These are phyloP conservation scores for Dasypus novemcinctus DNA, from an alignment of 2,113 vertebrate genomes.

Conservation along the genomic window DNA sequence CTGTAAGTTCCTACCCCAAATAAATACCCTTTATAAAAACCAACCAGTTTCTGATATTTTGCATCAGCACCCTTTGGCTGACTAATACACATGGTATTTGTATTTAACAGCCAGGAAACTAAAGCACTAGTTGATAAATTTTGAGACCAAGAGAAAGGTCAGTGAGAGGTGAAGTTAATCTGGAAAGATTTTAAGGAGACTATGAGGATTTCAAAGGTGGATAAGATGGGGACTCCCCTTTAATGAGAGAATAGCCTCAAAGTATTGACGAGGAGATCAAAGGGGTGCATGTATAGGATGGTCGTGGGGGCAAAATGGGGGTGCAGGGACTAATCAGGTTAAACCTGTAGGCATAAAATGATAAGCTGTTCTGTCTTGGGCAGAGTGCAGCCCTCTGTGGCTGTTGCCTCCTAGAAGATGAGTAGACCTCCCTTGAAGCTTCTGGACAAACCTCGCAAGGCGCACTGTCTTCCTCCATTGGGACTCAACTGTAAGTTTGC, in stretches of 20 bases:
- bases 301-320: neutral
- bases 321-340: too few species aligned
- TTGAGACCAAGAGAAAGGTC: neutral
- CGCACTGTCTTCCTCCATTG: fast-evolving
- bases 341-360: neutral
- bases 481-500: neutral
- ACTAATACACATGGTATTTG: too few species aligned
- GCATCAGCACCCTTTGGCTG: too few species aligned
- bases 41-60: too few species aligned
- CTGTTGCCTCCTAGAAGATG: neutral
- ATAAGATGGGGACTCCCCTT: neutral
- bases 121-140: neutral
- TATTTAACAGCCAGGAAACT: too few species aligned
- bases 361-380: neutral
- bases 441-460: fast-evolving
- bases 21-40: too few species aligned
- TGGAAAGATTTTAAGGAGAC: neutral
- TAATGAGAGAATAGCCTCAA: neutral
- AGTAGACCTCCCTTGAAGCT: neutral
- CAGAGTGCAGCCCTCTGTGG: neutral
- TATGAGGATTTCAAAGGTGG: neutral
- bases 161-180: too few species aligned
- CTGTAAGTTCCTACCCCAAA: too few species aligned
- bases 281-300: neutral
- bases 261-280: neutral